Base-by-base conservation (phyloP, 2,888 invertebrate species). In the Caenorhabditis sp. region DNA sequence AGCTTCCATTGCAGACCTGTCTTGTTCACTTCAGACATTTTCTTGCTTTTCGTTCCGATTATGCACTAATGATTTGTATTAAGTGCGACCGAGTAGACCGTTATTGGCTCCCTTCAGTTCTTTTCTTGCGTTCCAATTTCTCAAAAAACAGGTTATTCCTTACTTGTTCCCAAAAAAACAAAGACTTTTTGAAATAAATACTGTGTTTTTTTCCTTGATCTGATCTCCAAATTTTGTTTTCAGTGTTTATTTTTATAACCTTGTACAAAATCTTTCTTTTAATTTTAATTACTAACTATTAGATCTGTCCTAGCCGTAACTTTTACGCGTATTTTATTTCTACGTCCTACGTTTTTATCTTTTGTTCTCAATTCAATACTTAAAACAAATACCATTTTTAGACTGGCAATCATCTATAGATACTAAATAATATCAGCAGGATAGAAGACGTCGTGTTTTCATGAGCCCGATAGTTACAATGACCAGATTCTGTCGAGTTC, bases 291-390 rank as follows among this genome's bases (percentile, higher is more conserved):
- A 53, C 64, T 72, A 32, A 37, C 55, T 51, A 20, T 9, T n/a
- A 56, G 47, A 71, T 72, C 65, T 64, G 32, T 56, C 56, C 50
- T 55, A 61, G 55, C 20, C 44, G 64, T 55, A 74, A 74, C 74
- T 65, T 74, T 74, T 65, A 67, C 65, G 67, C 74, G 51, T 67
- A 50, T 74, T 74, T 74, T 67, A 74, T 67, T 50, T 74, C 58
- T 60, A 37, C n/a, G n/a, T 74, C 51, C 40, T 26, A 40, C 13
- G 40, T 13, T 37, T 18, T 51, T 35, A 56, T 47, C 13, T n/a
- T 6, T 15, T 37, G 22, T 44, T 26, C 40, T 22, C 5, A 15
- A 8, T 56, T 32, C 18, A 35, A 20, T 37, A 24, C 32, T 32
- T 4, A 72, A 64, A 15, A 37, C 15, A 2, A 13, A 18, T 60